Evolutionary conservation across 2,888 invertebrate genomes (phyloP), one percentile per base, ranked within the genome.

Genomic region (Vannuccia rotundouncinata): DNA sequence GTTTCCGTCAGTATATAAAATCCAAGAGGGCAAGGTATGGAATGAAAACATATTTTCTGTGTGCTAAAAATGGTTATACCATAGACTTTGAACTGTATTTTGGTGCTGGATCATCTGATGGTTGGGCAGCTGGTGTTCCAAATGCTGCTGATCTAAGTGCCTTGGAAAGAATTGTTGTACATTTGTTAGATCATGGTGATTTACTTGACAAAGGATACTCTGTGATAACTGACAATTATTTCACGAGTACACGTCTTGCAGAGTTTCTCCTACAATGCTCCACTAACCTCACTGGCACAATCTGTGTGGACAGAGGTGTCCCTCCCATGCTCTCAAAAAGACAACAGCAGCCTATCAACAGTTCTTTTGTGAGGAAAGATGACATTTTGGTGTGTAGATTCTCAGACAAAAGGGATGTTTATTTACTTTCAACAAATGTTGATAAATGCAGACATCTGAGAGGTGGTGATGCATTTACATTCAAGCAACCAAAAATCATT

Each of bases 161-260:
- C 5, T 45, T 17, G 17, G 45, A 45, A 45, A 45, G 45, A 45
- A 45, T 45, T 45, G 45, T 45, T 45, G 5, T 45, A 45, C 45
- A 45, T 45, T 45, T 45, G 17, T 17, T 66, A 27, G 25, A 66
- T 13, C 13, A 27, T 22, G 66, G 22, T 66, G 66, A 66, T 66
- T 27, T 66, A 27, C 45, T 45, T 5, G 45, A 45, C 45, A 45
- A 45, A 45, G 45, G 17, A 45, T 45, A 45, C 45, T 45, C 10
- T 45, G 45, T 45, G 45, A 17, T 45, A 5, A 66, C 66, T n/a
- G 66, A 66, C 66, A 66, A 13, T 66, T 66, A 66, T 66, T 66
- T 66, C 25, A 66, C 66, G 13, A 66, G 66, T 66, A 27, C 25
- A 17, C 66, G 22, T 27, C 25, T 66, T 22, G 66, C 25, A 66